A percentile compares a stretch with the other conserved stretches of the same genome.
These are phyloP conservation scores for Lasioglossum calceatum DNA, from an alignment of 2,888 invertebrate species.

Conservation along the genomic window DNA sequence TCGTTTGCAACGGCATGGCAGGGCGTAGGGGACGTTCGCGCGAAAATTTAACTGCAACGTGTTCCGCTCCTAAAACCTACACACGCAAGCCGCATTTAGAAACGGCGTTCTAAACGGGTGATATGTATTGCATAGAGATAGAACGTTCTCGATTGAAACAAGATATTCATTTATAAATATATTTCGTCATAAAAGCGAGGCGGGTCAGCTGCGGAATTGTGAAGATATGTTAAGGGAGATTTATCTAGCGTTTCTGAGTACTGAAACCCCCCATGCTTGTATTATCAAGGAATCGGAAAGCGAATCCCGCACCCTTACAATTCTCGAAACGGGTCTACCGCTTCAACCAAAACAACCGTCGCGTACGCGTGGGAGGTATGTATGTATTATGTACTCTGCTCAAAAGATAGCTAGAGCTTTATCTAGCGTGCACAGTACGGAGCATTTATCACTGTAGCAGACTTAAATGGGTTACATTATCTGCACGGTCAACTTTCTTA, in stretches of 20 bases:
- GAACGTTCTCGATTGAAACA: background rate
- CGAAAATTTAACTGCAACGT: background rate
- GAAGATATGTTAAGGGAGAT: background rate
- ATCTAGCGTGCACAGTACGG: background rate
- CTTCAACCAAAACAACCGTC: background rate
- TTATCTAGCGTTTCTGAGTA: too few relatives aligned
- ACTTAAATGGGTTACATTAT: slow-evolving; percentile 10
- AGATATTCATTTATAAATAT: background rate
- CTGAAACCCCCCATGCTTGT: too few relatives aligned
- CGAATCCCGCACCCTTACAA: too few relatives aligned
- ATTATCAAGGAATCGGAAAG: too few relatives aligned
- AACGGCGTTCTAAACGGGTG: background rate
- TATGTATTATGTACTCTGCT: background rate
- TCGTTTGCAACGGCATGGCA: slow-evolving; percentile 5
- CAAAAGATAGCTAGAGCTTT: background rate
- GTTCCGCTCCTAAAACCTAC: background rate
- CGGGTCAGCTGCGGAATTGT: background rate
- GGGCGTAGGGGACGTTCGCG: background rate
- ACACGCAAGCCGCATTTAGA: background rate
- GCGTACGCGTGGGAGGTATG: background rate
- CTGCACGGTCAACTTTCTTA: background rate
- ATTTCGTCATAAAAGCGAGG: background rate
- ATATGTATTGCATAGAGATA: background rate
- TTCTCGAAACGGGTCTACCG: too few relatives aligned
- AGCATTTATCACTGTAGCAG: slow-evolving; percentile 18